Base-by-base conservation (phyloP, 1,140 invertebrate species). In the Trachelipus rathkii region DNA sequence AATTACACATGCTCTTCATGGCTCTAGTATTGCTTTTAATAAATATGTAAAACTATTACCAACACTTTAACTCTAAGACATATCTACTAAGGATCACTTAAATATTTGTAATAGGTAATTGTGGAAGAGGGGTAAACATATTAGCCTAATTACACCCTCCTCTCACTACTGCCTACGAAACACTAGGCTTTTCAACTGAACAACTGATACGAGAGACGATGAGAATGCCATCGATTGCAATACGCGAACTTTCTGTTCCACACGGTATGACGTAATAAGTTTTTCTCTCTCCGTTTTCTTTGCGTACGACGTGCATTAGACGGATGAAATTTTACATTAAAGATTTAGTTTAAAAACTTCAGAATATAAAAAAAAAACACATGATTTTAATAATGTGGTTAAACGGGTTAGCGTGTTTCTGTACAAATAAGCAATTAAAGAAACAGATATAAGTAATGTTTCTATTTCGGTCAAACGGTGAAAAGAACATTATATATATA, bases 31-130 rank as follows among this genome's bases (percentile, higher is more conserved):
- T 60, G 50, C 50, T 60, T 60, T 60, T 33, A 60, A 3, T 60
- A 15, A 60, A 60, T 19, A 60, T 60, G 11, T n/a, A 60, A 60
- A 60, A 60, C 50, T 60, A 60, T 60, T 60, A 8, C 50, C 50
- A 60, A 60, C 50, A 60, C 50, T 60, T 60, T 19, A 60, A 15
- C 50, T 60, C 2, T 19, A 60, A 60, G 50, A 60, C 50, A 60
- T 60, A 60, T 13, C 50, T 60, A 60, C 50, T 60, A 60, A 60
- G 50, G 50, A 60, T 60, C 50, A 60, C 50, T 60, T 60, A 19
- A 60, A 60, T 13, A 60, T 60, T 60, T 60, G 50, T 60, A 60
- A 60, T 60, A 60, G 19, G 50, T 60, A 60, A 19, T 60, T 13
- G 50, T 60, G 50, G 50, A 60, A 60, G 50, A 60, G 8, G 50